Evolutionary conservation across 2,797 vertebrate species (phyloP).

Genomic region (Limosa lapponica): DNA sequence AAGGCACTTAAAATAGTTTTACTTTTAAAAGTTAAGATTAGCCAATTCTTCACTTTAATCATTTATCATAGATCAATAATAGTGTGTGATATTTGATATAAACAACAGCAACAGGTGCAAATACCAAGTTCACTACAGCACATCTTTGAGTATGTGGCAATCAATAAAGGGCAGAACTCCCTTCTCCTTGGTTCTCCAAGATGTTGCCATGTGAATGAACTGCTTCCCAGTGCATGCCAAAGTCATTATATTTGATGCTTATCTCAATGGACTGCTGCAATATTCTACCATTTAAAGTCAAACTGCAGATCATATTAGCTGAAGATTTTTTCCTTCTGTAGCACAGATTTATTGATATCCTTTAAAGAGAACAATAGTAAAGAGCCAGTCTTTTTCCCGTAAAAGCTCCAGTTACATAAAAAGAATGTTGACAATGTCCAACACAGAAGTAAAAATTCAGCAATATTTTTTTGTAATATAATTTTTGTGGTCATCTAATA

Average conservation of each 20-base stretch:
- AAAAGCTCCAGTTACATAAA: background rate
- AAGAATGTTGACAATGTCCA: background rate
- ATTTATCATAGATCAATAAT: background rate
- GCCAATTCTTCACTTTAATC: background rate
- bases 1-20: background rate
- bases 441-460: background rate
- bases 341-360: background rate
- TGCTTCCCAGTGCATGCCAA: background rate
- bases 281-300: background rate
- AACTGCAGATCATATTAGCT: background rate
- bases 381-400: background rate
- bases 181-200: background rate
- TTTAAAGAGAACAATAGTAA: background rate
- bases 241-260: background rate
- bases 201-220: background rate
- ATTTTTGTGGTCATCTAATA: background rate
- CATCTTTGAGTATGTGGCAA: background rate
- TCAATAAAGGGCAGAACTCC: background rate
- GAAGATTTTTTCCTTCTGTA: background rate
- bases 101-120: background rate
- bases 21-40: background rate
- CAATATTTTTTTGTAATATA: background rate
- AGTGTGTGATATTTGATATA: background rate
- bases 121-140: background rate
- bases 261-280: background rate